phyloP scores from a whole-genome alignment of 37 sponge, comb jelly and placozoan genomes.

The Agelas oroides region DNA sequence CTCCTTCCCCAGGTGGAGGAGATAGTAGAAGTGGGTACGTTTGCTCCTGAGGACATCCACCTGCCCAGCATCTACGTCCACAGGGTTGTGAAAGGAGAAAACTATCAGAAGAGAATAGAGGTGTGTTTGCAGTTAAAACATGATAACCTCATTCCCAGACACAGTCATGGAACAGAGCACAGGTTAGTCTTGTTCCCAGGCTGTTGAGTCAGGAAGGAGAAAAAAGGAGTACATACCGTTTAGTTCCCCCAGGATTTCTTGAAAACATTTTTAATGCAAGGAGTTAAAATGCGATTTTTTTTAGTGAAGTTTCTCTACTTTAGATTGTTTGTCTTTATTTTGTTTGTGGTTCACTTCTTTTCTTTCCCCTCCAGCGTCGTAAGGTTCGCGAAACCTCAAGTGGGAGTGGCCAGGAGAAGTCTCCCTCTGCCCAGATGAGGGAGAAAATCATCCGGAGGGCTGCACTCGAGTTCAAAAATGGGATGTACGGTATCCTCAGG shows the following conservation, averaged over 20 bases:
- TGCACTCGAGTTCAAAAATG: constrained; percentile 90
- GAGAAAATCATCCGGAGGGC: constrained; percentile 86
- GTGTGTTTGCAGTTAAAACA: constrained; percentile 21
- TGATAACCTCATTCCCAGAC: no score
- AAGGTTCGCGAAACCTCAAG: background rate
- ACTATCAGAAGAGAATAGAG: constrained; percentile 91
- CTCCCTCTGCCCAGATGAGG: constrained; percentile 9
- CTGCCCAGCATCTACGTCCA: constrained; percentile 91
- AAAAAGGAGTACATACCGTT: no score
- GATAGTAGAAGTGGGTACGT: constrained; percentile 85
- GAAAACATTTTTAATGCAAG: no score
- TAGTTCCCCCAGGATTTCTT: no score
- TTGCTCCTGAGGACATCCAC: constrained; percentile 88
- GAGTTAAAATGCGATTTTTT: no score
- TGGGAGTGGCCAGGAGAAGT: background rate
- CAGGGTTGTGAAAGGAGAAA: constrained; percentile 72
- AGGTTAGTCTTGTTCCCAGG: background rate
- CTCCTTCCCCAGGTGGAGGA: constrained; percentile 88
- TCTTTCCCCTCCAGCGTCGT: background rate
- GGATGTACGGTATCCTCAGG: constrained; percentile 80
- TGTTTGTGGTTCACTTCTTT: no score
- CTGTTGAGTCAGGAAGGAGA: no score
- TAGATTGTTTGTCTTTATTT: no score
- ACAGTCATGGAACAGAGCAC: background rate
- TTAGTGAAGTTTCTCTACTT: no score